Evolutionary conservation across 1,140 invertebrate genomes (phyloP), one percentile per base, ranked within the genome.

Genomic region (Marisa cornuarietis): DNA sequence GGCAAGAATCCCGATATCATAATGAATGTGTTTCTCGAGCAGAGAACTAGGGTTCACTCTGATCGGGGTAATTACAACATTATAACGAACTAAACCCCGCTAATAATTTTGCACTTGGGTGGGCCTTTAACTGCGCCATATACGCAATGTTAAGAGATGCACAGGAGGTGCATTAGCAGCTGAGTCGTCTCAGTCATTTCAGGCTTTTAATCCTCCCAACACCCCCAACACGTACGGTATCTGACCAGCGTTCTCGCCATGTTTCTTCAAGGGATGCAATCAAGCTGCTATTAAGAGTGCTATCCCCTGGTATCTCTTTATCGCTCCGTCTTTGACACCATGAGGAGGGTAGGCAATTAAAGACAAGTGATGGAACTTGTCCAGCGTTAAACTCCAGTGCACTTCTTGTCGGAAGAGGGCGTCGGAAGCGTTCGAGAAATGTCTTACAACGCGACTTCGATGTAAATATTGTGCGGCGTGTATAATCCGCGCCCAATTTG

Each of bases 381-480:
- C 71, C 49, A 52, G 26, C 5, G 71, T 49, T 49, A 54, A 68
- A 68, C 22, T n/a, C 26, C 26, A 6, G 22, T n/a, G 65, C n/a
- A 68, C 13, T 1, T 1, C 22, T 31, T 16, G 65, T n/a, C 65
- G 13, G 16, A 63, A 63, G n/a, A n/a, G 62, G 62, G 66, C 14
- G 66, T 69, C 11, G 69, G 26, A 71, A 71, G 31, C 49, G n/a
- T 71, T 51, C 14, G 22, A 51, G n/a, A 52, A 54, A 51, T 52
- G 51, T 22, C 71, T 16, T 31, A 51, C 71, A 73, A 0, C 49
- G 71, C 49, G 71, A 22, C n/a, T 73, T 20, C 51, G 26, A 75
- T 54, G 73, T 75, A 75, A 75, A 75, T 75, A 75, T 75, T 75
- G 73, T 62, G 73, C 61, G 54, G n/a, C 71, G 58, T 63, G 73